Conservation (phyloP, 1,140 invertebrate species). For the Cotesia vestalis region DNA sequence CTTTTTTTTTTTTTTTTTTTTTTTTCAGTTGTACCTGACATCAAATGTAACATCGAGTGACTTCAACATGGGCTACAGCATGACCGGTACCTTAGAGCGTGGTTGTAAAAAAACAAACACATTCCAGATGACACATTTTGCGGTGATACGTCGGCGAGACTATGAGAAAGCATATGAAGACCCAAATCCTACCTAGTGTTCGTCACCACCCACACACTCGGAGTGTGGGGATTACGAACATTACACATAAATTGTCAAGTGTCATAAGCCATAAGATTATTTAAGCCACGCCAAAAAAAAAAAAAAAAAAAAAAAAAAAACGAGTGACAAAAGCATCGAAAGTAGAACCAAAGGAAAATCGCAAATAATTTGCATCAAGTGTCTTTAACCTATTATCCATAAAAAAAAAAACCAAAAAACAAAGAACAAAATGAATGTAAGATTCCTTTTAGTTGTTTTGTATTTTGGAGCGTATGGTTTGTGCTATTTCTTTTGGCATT, state of each 20-base stretch:
- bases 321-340: slow-evolving; percentile 33
- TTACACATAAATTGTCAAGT: slow-evolving; percentile 52
- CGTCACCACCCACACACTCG: slow-evolving; percentile 62
- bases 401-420: slow-evolving; percentile 31
- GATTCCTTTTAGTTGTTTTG: neutral
- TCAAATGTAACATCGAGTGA: slow-evolving; percentile 82
- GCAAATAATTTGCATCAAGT: slow-evolving; percentile 17
- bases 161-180: slow-evolving; percentile 65
- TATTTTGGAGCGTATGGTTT: neutral
- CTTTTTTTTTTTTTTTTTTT: slow-evolving; percentile 45
- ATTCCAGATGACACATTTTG: slow-evolving; percentile 87
- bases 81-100: slow-evolving; percentile 86
- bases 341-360: slow-evolving; percentile 30
- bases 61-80: slow-evolving; percentile 88
- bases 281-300: neutral
- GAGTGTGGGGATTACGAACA: slow-evolving; percentile 62
- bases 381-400: slow-evolving; percentile 1
- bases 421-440: slow-evolving; percentile 28
- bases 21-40: slow-evolving; percentile 75
- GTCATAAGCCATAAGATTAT: neutral
- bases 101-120: slow-evolving; percentile 78
- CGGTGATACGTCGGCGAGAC: slow-evolving; percentile 77
- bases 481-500: neutral
- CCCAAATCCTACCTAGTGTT: slow-evolving; percentile 64
- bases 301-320: slow-evolving; percentile 29